Percentiles rank a stretch among this genome's conserved stretches.
Conservation (phyloP, 2,888 invertebrate genomes). For the Stenoptilia bipunctidactyla region DNA sequence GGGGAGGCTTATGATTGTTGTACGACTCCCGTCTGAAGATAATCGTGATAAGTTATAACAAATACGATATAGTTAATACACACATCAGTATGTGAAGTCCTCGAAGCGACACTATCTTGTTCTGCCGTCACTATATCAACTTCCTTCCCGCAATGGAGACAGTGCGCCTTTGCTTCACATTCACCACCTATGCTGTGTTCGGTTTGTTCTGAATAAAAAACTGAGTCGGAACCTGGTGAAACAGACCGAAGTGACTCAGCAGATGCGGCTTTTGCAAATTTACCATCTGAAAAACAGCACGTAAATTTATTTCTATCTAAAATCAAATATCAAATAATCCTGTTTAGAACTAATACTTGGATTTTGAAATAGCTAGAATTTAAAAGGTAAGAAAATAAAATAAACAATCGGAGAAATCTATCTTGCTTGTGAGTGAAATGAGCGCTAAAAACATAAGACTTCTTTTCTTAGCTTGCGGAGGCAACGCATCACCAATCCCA, state of each 20-base stretch:
- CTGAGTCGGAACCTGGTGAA: conserved; percentile 91
- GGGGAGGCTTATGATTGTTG: too few species aligned
- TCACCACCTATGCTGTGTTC: conserved; percentile 68
- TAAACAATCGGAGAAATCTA: too few species aligned
- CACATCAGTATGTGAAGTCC: conserved; percentile 60
- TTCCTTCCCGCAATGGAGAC: conserved; percentile 87
- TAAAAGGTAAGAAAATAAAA: too few species aligned
- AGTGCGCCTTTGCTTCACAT: conserved; percentile 75
- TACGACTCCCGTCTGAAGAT: too few species aligned
- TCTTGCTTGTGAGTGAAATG: too few species aligned
- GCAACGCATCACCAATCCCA: too few species aligned
- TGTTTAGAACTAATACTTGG: background rate
- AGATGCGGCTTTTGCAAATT: conserved; percentile 81
- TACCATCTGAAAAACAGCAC: conserved; percentile 37
- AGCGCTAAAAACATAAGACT: too few species aligned
- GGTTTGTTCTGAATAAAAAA: conserved; percentile 87
- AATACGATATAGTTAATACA: conserved; percentile 14
- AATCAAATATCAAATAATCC: background rate
- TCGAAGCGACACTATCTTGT: conserved; percentile 50
- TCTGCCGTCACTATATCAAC: conserved; percentile 73
- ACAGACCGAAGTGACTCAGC: conserved; percentile 90
- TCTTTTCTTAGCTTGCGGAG: too few species aligned
- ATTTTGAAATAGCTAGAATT: too few species aligned
- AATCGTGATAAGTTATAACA: too few species aligned
- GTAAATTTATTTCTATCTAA: background rate